Percentiles rank a stretch among this genome's conserved stretches.
Conservation (phyloP, 2,888 invertebrate genomes). For the Eupithecia centaureata region DNA sequence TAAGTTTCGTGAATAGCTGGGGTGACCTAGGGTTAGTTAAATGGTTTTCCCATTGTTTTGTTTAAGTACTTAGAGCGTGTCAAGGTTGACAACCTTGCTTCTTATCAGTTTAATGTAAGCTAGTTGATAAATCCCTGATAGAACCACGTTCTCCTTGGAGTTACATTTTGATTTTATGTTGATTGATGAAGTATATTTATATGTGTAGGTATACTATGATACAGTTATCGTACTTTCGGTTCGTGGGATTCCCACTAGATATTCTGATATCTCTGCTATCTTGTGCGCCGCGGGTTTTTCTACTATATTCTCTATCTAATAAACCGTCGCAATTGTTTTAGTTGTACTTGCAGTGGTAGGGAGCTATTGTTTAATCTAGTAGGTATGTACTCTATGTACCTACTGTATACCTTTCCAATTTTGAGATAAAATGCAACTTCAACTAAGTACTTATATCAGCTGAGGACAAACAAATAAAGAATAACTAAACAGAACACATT, state of each 20-base stretch:
- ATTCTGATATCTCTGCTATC: slow-evolving; percentile 55
- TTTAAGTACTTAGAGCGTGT: not conserved
- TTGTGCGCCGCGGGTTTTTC: slow-evolving; percentile 56
- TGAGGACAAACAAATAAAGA: not conserved
- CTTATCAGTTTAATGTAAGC: not conserved
- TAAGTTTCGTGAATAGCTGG: slow-evolving; percentile 12
- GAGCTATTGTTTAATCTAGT: not conserved
- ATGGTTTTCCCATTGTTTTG: slow-evolving; percentile 11
- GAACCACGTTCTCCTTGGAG: not conserved
- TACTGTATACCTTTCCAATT: not conserved
- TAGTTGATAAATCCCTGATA: not conserved
- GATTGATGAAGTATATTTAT: too few species aligned
- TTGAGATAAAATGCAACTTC: not conserved
- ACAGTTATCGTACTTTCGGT: slow-evolving; percentile 8
- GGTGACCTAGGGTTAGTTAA: slow-evolving; percentile 6
- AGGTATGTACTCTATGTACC: too few species aligned
- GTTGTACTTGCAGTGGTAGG: not conserved
- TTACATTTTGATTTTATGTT: not conserved
- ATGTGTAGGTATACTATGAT: not conserved
- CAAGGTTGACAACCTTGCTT: not conserved
- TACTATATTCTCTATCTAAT: slow-evolving; percentile 12
- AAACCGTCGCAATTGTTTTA: slow-evolving; percentile 21
- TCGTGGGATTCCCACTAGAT: slow-evolving; percentile 37
- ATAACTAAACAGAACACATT: not conserved
- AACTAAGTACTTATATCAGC: not conserved